A percentile compares a stretch with the other conserved stretches of the same genome.
These are phyloP conservation scores for Macropus fuliginosus DNA, from an alignment of 2,797 vertebrate genomes.

Conservation along the genomic window DNA sequence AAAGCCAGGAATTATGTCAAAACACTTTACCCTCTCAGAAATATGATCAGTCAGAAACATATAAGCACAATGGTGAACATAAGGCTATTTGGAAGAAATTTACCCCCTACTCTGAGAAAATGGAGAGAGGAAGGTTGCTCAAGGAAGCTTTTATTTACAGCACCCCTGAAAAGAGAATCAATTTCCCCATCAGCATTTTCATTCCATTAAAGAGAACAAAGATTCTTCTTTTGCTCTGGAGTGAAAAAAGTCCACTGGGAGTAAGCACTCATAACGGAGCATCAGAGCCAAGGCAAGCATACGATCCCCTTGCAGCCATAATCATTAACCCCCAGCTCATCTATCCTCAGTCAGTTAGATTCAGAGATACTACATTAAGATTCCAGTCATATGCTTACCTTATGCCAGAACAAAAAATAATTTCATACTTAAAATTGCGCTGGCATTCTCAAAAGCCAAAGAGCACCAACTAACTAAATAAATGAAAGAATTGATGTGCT, in stretches of 20 bases:
- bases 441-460: neutral
- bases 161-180: constrained; percentile 7
- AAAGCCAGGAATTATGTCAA: constrained; percentile 58
- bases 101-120: constrained; percentile 40
- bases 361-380: neutral
- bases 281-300: neutral
- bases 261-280: neutral
- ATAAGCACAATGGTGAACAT: neutral
- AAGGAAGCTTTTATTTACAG: neutral
- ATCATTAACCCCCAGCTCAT: neutral
- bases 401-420: neutral
- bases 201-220: constrained; percentile 13
- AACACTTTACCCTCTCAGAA: constrained; percentile 54
- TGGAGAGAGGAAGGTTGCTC: neutral
- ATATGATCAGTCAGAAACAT: constrained; percentile 51
- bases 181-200: constrained; percentile 32
- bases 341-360: neutral
- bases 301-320: neutral
- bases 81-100: constrained; percentile 4
- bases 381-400: neutral
- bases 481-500: too few species aligned
- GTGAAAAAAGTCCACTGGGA: constrained; percentile 10
- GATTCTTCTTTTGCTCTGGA: neutral
- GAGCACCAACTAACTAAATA: neutral
- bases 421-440: neutral